Percentiles rank a stretch among this genome's conserved stretches.
These are phyloP conservation scores for Hemithea aestivaria DNA, from an alignment of 2,888 invertebrate genomes.

Conservation along the genomic window DNA sequence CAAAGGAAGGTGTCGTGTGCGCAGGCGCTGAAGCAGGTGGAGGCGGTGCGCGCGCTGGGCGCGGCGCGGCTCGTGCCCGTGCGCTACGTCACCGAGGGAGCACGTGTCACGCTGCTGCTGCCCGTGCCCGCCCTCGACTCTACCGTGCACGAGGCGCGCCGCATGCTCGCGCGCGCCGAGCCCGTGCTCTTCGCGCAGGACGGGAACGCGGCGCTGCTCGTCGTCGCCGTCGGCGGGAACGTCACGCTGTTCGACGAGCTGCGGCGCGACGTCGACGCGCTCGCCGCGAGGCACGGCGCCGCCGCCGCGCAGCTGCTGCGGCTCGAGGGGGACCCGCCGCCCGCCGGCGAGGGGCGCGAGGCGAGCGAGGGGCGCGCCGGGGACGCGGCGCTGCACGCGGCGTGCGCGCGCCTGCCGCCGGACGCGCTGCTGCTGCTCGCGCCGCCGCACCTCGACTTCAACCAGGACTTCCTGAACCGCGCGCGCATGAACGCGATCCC, in stretches of 20 bases:
- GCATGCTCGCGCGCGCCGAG: neutral
- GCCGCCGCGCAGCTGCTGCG: conserved; percentile 9
- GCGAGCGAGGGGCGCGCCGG: conserved; percentile 9
- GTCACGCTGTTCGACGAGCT: conserved; percentile 30
- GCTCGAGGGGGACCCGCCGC: conserved; percentile 19
- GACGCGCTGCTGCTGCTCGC: conserved; percentile 82
- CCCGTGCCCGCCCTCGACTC: conserved; percentile 70
- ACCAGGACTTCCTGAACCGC: conserved; percentile 92
- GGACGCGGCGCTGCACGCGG: conserved; percentile 49
- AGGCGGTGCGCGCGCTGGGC: conserved; percentile 91
- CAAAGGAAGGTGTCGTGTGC: no score
- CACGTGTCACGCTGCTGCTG: conserved; percentile 87
- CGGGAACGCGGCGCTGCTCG: neutral
- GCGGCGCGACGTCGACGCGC: conserved; percentile 9
- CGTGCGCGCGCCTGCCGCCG: conserved; percentile 68
- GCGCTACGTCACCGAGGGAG: conserved; percentile 97
- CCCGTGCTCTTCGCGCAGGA: no score
- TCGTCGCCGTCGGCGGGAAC: conserved; percentile 44
- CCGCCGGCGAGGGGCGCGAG: conserved; percentile 11
- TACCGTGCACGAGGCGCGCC: conserved; percentile 52
- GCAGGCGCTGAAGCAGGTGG: no score
- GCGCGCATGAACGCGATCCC: conserved; percentile 96
- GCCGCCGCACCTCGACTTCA: conserved; percentile 84
- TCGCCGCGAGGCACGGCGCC: conserved; percentile 8
- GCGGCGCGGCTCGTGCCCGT: conserved; percentile 93